Conservation (phyloP, 2,113 vertebrate genomes). For the Phyllostomus hastatus region DNA sequence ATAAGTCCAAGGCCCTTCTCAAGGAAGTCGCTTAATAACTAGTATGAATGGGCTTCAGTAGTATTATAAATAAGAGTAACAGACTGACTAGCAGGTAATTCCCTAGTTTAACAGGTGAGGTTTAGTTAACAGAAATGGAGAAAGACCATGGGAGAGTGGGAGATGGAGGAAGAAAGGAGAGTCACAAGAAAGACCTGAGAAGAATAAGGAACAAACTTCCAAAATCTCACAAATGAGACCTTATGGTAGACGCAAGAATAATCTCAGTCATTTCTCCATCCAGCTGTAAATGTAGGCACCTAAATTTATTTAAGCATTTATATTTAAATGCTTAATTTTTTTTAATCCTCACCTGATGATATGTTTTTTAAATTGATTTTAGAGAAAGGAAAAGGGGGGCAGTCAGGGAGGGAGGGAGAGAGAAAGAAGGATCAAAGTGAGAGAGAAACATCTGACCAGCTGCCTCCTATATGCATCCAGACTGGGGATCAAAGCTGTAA, state of each 20-base stretch:
- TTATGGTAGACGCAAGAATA: not conserved
- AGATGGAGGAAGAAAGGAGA: not conserved
- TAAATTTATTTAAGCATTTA: not conserved
- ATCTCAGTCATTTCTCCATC: not conserved
- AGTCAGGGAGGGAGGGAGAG: not conserved
- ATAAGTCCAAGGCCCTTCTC: not conserved
- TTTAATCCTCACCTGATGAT: too few relatives aligned
- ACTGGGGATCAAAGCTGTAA: too few relatives aligned
- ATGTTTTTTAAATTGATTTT: not conserved
- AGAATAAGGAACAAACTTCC: not conserved
- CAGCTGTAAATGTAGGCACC: not conserved
- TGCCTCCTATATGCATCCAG: too few relatives aligned
- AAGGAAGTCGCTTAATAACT: not conserved
- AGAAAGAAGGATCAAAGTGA: not conserved
- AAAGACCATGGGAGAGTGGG: not conserved
- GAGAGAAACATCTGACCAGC: too few relatives aligned
- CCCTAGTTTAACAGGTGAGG: not conserved
- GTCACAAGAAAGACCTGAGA: not conserved
- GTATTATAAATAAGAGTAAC: not conserved
- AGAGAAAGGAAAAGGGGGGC: not conserved
- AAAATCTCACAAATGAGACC: not conserved
- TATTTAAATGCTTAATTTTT: too few relatives aligned
- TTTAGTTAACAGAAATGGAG: not conserved
- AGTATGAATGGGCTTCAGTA: not conserved
- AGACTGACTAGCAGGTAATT: not conserved